A percentile compares a stretch with the other conserved stretches of the same genome.
Evolutionary conservation across 2,888 invertebrate species (phyloP).

Genomic region (Ophioninae sp.): DNA sequence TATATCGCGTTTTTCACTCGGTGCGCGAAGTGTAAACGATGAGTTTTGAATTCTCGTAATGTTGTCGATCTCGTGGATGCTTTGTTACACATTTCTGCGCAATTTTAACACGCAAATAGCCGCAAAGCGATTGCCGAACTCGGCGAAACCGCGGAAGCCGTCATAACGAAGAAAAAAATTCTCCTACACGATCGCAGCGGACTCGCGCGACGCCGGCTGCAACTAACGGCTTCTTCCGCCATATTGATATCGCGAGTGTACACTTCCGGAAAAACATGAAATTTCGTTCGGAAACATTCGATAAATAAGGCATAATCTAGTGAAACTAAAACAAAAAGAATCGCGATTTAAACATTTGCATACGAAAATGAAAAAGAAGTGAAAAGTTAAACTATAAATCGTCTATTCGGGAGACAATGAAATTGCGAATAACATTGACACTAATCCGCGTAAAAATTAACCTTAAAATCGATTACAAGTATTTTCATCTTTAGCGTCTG

Average conservation of each 20-base stretch:
- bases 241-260: constrained; percentile 34
- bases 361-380: too few relatives aligned
- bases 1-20: neutral
- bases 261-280: constrained; percentile 20
- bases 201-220: neutral
- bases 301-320: neutral
- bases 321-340: too few relatives aligned
- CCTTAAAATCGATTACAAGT: too few relatives aligned
- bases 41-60: constrained; percentile 10
- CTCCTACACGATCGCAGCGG: neutral
- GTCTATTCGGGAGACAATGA: too few relatives aligned
- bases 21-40: constrained; percentile 9
- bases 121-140: constrained; percentile 29
- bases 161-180: constrained; percentile 29
- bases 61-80: constrained; percentile 33
- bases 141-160: constrained; percentile 11
- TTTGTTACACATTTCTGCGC: constrained; percentile 49
- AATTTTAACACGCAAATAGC: constrained; percentile 59
- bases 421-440: too few relatives aligned
- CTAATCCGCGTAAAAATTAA: too few relatives aligned
- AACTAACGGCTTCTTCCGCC: constrained; percentile 19
- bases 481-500: too few relatives aligned
- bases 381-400: too few relatives aligned
- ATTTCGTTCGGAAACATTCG: neutral
- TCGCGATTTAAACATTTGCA: too few relatives aligned